phyloP scores from a whole-genome alignment of 2,888 invertebrate species.

The Phortica magna region DNA sequence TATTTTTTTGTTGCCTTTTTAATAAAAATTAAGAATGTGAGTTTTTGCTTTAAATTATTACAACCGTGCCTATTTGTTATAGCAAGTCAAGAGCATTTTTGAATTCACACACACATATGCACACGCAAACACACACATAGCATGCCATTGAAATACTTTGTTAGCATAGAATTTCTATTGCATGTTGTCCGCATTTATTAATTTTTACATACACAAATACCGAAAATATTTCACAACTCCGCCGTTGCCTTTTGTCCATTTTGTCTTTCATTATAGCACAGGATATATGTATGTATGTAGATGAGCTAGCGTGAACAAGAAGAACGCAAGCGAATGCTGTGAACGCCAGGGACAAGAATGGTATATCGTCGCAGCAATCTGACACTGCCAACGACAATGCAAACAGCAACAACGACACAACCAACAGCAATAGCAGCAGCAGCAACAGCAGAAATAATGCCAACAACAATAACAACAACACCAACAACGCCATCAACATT shows the following conservation, averaged over 20 bases:
- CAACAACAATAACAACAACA: slow-evolving; percentile 49
- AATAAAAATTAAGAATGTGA: too few species aligned
- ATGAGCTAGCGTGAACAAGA: slow-evolving; percentile 48
- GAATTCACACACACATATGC: slow-evolving; percentile 21
- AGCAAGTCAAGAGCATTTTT: not conserved
- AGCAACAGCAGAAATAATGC: slow-evolving; percentile 52
- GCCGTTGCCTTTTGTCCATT: not conserved
- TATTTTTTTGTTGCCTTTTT: too few species aligned
- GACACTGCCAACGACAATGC: slow-evolving; percentile 70
- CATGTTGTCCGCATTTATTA: slow-evolving; percentile 6
- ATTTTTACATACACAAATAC: slow-evolving; percentile 69
- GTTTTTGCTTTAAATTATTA: not conserved
- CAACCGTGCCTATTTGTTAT: not conserved
- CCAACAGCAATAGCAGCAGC: slow-evolving; percentile 54
- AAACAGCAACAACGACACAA: slow-evolving; percentile 51
- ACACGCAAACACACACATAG: not conserved
- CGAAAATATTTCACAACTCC: slow-evolving; percentile 62
- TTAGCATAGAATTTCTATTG: slow-evolving; percentile 15
- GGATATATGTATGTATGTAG: not conserved
- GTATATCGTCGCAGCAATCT: slow-evolving; percentile 58
- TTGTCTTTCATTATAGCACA: not conserved
- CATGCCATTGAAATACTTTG: slow-evolving; percentile 3
- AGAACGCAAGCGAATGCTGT: slow-evolving; percentile 53
- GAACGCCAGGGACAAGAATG: slow-evolving; percentile 14
- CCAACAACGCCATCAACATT: slow-evolving; percentile 68